A percentile compares a stretch with the other conserved stretches of the same genome.
These are phyloP conservation scores for Ranitomeya imitator DNA, from an alignment of 2,113 vertebrate genomes.

Conservation along the genomic window DNA sequence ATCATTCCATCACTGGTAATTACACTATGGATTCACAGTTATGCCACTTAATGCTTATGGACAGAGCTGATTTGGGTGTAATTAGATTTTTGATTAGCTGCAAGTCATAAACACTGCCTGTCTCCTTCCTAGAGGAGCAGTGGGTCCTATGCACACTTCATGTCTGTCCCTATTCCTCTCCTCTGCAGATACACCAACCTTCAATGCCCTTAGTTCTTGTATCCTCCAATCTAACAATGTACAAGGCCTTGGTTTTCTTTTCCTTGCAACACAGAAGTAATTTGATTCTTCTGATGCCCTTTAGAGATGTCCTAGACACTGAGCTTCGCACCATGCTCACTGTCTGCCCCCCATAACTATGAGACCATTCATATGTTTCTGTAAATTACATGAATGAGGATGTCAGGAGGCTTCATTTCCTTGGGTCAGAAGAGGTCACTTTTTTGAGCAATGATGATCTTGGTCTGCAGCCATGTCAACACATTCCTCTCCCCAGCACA, in stretches of 20 bases:
- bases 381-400: slow-evolving; percentile 52
- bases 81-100: slow-evolving; percentile 31
- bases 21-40: slow-evolving; percentile 16
- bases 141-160: neutral
- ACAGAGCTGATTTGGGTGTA: slow-evolving; percentile 9
- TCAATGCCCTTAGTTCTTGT: neutral
- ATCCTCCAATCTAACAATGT: slow-evolving; percentile 4
- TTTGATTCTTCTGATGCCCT: slow-evolving; percentile 45
- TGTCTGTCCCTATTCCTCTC: neutral
- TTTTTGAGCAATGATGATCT: slow-evolving; percentile 53
- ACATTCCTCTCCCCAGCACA: slow-evolving; percentile 51
- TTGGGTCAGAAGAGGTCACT: slow-evolving; percentile 51
- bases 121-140: neutral
- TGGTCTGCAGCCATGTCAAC: slow-evolving; percentile 54
- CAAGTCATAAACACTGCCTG: slow-evolving; percentile 4
- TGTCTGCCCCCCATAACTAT: slow-evolving; percentile 40
- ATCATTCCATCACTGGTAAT: slow-evolving; percentile 24
- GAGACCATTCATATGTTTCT: slow-evolving; percentile 49
- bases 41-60: slow-evolving; percentile 23
- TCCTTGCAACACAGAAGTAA: slow-evolving; percentile 29
- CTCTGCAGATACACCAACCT: neutral
- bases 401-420: slow-evolving; percentile 46
- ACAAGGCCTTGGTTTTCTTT: slow-evolving; percentile 12
- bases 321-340: slow-evolving; percentile 19
- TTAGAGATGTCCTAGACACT: slow-evolving; percentile 50